These are phyloP conservation scores for Myotis myotis DNA, from an alignment of 2,797 vertebrate species.

Conservation along the genomic window DNA sequence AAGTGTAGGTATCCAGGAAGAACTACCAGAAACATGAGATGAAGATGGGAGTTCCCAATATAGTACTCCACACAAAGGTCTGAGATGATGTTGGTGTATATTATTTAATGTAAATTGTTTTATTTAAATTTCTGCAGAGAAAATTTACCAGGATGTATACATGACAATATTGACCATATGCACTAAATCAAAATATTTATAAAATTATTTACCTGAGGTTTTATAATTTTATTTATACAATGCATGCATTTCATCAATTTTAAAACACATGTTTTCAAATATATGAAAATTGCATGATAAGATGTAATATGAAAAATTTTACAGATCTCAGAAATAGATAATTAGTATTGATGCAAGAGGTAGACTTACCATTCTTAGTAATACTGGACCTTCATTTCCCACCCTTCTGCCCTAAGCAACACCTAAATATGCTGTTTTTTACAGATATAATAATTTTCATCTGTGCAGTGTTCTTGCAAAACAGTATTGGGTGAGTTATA, in stretches of 20 bases:
- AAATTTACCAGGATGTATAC: background rate
- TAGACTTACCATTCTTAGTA: background rate
- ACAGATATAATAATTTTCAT: background rate
- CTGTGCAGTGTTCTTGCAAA: fast-evolving
- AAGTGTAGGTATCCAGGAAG: background rate
- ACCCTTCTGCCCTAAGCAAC: background rate
- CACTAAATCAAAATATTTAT: background rate
- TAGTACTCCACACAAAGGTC: background rate
- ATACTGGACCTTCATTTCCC: background rate
- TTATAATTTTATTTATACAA: background rate
- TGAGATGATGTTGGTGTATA: background rate
- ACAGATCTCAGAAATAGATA: background rate
- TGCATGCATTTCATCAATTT: background rate
- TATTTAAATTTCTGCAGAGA: background rate
- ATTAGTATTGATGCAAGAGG: background rate
- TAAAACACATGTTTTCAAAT: background rate
- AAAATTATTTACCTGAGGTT: background rate
- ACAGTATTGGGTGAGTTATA: fast-evolving
- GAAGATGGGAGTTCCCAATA: background rate
- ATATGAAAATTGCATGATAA: background rate
- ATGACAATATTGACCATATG: background rate
- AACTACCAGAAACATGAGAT: background rate
- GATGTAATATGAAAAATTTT: background rate
- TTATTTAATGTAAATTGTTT: background rate
- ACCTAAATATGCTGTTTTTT: background rate